A percentile compares a stretch with the other conserved stretches of the same genome.
phyloP scores from a whole-genome alignment of 2,888 invertebrate genomes.

The Drosophila anceps region DNA sequence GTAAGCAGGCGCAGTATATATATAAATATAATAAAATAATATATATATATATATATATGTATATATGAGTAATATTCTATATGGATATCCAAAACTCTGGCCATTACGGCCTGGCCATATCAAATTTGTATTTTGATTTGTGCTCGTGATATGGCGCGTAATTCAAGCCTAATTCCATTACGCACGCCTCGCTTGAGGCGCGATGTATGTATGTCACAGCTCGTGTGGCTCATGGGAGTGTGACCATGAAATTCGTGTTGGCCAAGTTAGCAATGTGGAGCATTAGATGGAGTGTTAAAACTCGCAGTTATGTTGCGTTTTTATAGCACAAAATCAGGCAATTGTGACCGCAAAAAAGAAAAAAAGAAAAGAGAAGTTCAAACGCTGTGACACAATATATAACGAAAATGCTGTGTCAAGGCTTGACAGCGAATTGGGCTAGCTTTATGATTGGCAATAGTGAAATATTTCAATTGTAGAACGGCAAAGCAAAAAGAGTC shows the following conservation, averaged over 20 bases:
- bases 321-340: constrained; percentile 4
- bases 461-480: neutral
- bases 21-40: neutral
- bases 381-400: neutral
- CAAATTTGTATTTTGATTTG: neutral
- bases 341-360: neutral
- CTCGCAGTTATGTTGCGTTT: neutral
- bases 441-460: neutral
- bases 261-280: constrained; percentile 43
- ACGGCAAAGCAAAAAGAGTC: neutral
- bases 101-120: neutral
- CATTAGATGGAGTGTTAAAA: constrained; percentile 28
- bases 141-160: constrained; percentile 14
- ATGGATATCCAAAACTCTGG: neutral
- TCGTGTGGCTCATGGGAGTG: constrained; percentile 37
- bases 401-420: constrained; percentile 7
- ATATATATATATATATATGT: neutral
- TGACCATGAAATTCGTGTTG: constrained; percentile 44
- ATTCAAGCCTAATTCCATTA: constrained; percentile 38
- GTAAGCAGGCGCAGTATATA: constrained; percentile 1
- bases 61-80: neutral
- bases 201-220: constrained; percentile 34
- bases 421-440: neutral
- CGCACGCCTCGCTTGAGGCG: constrained; percentile 28
- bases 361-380: neutral